Conservation (phyloP, 2,888 invertebrate genomes). For the Emesis furor region DNA sequence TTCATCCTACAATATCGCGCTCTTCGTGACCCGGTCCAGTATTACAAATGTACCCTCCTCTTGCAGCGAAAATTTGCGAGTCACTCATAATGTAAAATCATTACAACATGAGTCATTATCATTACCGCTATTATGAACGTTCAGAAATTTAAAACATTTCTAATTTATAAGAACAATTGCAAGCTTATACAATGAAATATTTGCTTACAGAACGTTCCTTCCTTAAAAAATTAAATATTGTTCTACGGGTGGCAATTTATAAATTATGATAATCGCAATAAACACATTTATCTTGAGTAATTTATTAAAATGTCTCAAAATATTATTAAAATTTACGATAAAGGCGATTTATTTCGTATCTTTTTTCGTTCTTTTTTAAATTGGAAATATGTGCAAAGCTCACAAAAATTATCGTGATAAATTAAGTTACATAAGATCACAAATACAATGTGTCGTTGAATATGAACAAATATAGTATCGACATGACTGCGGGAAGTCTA, state of each 20-base stretch:
- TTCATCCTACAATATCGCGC: too few species aligned
- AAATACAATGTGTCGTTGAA: constrained; percentile 26
- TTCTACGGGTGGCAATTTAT: too few species aligned
- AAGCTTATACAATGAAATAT: too few species aligned
- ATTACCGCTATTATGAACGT: not conserved
- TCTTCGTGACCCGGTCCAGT: constrained; percentile 87
- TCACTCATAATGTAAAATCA: constrained; percentile 16
- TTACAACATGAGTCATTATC: constrained; percentile 15
- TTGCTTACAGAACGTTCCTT: too few species aligned
- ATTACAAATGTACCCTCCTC: constrained; percentile 72
- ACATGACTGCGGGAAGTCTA: constrained; percentile 84
- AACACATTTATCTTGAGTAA: not conserved
- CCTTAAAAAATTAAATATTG: too few species aligned
- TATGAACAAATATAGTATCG: constrained; percentile 52
- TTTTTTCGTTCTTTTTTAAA: accelerated
- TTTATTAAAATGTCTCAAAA: not conserved
- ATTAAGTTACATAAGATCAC: not conserved
- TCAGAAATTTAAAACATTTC: constrained; percentile 9
- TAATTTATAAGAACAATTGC: not conserved
- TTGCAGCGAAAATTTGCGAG: constrained; percentile 47
- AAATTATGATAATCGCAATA: too few species aligned
- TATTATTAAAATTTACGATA: not conserved
- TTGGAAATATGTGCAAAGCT: too few species aligned
- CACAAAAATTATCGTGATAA: too few species aligned
- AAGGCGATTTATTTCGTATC: not conserved